Evolutionary conservation across 2,888 invertebrate genomes (phyloP), one percentile per base, ranked within the genome.

Genomic region (Drosophila cognata): DNA sequence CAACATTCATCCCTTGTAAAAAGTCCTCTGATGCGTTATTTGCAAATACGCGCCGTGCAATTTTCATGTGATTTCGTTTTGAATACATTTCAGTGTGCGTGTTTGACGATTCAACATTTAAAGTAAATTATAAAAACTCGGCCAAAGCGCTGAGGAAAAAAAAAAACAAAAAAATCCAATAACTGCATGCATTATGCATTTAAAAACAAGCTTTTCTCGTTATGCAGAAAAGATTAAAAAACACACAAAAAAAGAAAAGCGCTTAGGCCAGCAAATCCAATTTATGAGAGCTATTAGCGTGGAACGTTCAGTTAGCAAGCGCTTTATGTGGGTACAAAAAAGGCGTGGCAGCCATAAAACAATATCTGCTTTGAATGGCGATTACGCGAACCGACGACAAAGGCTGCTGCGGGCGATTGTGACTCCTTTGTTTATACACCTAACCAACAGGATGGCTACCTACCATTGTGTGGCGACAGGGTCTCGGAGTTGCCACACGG

Each of bases 181-280:
- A 66, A 61, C 51, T 73, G 70, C 88, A 84, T 86, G 87, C 89
- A 89, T 84, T 73, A 87, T 76, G 65, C 57, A 73, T 71, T 69
- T 25, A 67, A 55, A 52, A 64, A 57, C n/a, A 62, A 43, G 63
- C 29, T 64, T 67, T 64, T 62, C 36, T 69, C 60, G 77, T 77
- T 72, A 53, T 60, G 64, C 67, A 60, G 56, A 59, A 55, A 74
- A 56, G 51, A 55, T n/a, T 46, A 18, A 52, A 46, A 73, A 35
- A 50, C n/a, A 35, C 11, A 38, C 50, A 71, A 21, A 60, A 36
- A 50, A 79, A 31, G 48, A 57, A 63, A 65, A 62, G 58, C 48
- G 18, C 43, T 53, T 58, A 21, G 33, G 56, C 43, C 29, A 62
- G 58, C 31, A 65, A 62, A 43, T 48, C 56, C 57, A 52, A 57